Percentiles rank a stretch among this genome's conserved stretches.
Conservation (phyloP, 2,888 invertebrate species). For the Agrotis puta region DNA sequence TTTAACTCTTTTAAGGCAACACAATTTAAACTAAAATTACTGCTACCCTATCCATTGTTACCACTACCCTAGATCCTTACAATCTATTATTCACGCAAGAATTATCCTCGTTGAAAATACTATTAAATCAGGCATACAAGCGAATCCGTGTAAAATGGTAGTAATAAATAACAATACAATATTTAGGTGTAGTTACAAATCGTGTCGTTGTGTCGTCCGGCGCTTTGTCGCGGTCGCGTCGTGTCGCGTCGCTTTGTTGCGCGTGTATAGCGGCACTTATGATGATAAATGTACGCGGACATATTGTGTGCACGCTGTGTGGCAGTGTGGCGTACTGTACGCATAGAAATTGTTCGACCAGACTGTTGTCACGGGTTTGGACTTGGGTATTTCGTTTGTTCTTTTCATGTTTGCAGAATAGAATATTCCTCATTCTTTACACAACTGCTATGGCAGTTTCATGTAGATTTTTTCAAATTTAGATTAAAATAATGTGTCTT, state of each 20-base stretch:
- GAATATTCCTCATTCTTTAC: too few relatives aligned
- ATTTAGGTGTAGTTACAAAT: constrained; percentile 72
- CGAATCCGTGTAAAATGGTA: constrained; percentile 68
- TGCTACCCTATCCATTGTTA: constrained; percentile 58
- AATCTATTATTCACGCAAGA: constrained; percentile 66
- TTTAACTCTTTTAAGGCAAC: constrained; percentile 60
- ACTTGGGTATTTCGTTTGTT: background rate
- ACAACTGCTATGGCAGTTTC: too few relatives aligned
- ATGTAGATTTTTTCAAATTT: too few relatives aligned
- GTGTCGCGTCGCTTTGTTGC: constrained; percentile 71
- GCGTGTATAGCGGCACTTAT: constrained; percentile 80
- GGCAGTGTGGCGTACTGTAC: constrained; percentile 73
- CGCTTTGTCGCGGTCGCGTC: constrained; percentile 63
- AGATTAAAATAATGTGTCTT: too few relatives aligned
- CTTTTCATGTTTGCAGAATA: background rate
- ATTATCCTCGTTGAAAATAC: constrained; percentile 70
- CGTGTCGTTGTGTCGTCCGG: constrained; percentile 65
- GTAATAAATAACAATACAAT: constrained; percentile 72
- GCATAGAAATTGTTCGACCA: constrained; percentile 63
- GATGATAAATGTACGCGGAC: constrained; percentile 87
- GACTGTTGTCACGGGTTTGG: constrained; percentile 3
- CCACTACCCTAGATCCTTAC: constrained; percentile 58
- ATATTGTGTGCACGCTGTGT: constrained; percentile 66
- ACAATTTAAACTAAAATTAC: constrained; percentile 66
- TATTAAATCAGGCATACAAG: constrained; percentile 70